Conservation (phyloP, 2,113 vertebrate genomes). For the Harpagus bidentatus region DNA sequence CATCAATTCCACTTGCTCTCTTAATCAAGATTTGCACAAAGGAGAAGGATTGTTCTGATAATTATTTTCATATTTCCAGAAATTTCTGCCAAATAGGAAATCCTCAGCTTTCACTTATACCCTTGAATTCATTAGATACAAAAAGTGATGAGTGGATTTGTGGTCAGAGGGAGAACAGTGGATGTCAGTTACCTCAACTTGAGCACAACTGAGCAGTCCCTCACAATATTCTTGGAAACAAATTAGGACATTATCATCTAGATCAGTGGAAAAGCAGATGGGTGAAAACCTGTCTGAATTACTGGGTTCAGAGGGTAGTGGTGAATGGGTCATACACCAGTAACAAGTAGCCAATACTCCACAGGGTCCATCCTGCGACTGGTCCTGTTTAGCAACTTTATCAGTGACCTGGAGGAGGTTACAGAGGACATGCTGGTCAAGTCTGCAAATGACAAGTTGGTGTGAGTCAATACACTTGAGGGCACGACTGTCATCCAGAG, state of each 20-base stretch:
- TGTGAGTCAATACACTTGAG: not conserved
- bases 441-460: no score
- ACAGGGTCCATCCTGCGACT: not conserved
- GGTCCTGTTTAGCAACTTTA: not conserved
- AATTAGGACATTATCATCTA: not conserved
- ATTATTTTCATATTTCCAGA: not conserved
- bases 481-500: not conserved
- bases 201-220: not conserved
- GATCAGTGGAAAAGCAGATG: not conserved
- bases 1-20: not conserved
- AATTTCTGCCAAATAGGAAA: not conserved
- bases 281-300: not conserved
- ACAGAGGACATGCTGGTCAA: not conserved
- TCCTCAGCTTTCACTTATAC: not conserved
- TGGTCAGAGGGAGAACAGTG: not conserved
- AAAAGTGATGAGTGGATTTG: not conserved
- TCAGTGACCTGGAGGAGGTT: not conserved
- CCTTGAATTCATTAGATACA: not conserved
- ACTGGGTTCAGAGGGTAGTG: not conserved
- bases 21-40: not conserved
- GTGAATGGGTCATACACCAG: not conserved
- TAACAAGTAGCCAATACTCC: not conserved
- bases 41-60: not conserved
- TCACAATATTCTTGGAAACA: not conserved
- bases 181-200: not conserved